Evolutionary conservation across 2,888 invertebrate species (phyloP), one percentile per base, ranked within the genome.

Genomic region (Altica lythri): DNA sequence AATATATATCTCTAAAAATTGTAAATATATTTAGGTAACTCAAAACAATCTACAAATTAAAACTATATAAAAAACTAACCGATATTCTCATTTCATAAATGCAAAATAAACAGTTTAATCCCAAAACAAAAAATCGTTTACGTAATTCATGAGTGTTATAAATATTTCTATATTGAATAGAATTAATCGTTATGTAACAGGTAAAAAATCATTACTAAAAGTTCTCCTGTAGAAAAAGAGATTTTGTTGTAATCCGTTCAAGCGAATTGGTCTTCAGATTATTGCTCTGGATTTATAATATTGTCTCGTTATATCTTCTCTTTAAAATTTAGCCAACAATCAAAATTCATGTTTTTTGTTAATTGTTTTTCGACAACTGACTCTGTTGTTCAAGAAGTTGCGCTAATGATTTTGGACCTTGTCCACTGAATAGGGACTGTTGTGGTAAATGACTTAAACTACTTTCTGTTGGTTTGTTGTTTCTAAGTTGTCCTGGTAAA

Each of bases 381-480:
- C 83, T 78, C 67, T 86, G 86, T 77, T 92, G 91, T 72, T 91
- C 90, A 57, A 92, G 75, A 13, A 92, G 81, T 30, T 89, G 83
- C 73, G 90, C 89, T 52, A 92, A 78, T 0, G 90, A 90, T 25
- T 90, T 89, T 1, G 89, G 88, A 2, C 88, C 88, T 3, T 88
- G 86, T 0, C 86, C 86, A 8, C 89, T 89, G 53, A 71, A 71
- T 34, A 90, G 77, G 1, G 89, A 88, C 82, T 90, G 83, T 27
- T 74, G 74, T 9, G 67, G 66, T 34, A 68, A 58, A 37, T 57
- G 60, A 8, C 34, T 52, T n/a, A 45, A 45, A 10, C 47, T 56
- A 14, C 57, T 53, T 1, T 55, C 55, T 8, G 55, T 10, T 4
- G 55, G 55, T 40, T 59, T 56, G 45, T 53, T 51, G 37, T 57